Conservation (phyloP, 2,888 invertebrate genomes). For the Hemistola chrysoprasaria region DNA sequence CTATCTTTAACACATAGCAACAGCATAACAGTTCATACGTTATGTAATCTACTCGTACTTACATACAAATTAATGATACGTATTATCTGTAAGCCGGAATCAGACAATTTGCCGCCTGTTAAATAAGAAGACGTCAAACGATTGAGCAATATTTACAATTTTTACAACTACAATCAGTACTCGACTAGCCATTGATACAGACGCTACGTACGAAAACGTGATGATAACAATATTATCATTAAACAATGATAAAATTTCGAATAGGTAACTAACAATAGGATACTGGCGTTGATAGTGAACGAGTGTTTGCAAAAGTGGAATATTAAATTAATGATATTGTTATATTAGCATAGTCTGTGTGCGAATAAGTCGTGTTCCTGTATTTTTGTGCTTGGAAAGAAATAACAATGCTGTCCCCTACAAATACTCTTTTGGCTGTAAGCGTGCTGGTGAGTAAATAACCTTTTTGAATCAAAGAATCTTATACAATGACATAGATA, state of each 20-base stretch:
- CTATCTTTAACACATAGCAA: too few species aligned
- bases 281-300: too few species aligned
- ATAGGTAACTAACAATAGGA: background rate
- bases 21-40: too few species aligned
- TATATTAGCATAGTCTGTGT: too few species aligned
- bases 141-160: slow-evolving; percentile 20
- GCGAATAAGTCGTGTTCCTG: too few species aligned
- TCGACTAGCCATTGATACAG: slow-evolving; percentile 18
- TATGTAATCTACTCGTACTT: background rate
- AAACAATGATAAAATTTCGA: too few species aligned
- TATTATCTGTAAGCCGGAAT: slow-evolving; percentile 5
- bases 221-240: too few species aligned
- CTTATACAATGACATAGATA: too few species aligned
- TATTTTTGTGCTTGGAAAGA: background rate
- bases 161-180: slow-evolving; percentile 19
- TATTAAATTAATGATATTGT: too few species aligned
- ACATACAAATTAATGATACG: background rate
- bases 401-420: slow-evolving; percentile 27
- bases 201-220: background rate
- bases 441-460: slow-evolving; percentile 50
- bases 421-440: slow-evolving; percentile 32
- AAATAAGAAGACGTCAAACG: slow-evolving; percentile 14
- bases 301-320: too few species aligned
- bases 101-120: slow-evolving; percentile 8
- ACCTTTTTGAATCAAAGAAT: too few species aligned